Percentiles rank a stretch among this genome's conserved stretches.
phyloP scores from a whole-genome alignment of 2,113 vertebrate species.

The Oncorhynchus gorbuscha region DNA sequence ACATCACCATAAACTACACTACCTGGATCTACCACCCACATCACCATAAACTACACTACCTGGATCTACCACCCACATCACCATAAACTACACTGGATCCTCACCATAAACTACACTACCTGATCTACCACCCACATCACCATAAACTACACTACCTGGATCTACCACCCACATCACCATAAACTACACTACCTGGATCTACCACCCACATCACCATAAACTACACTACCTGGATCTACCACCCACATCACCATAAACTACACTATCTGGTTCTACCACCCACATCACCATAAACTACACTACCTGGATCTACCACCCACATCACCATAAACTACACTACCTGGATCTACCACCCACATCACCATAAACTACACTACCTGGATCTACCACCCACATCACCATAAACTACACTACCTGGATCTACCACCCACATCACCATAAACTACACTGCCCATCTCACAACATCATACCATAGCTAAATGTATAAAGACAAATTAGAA shows the following conservation, averaged over 20 bases:
- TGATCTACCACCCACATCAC: background rate
- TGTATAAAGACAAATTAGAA: constrained; percentile 28
- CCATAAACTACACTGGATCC: no score
- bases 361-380: background rate
- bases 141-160: background rate
- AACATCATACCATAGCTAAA: background rate
- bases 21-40: background rate
- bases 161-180: background rate
- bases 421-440: background rate
- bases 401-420: background rate
- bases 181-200: background rate
- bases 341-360: background rate
- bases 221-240: no score
- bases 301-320: background rate
- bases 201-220: background rate
- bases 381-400: background rate
- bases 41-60: background rate
- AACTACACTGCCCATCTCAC: constrained; percentile 6
- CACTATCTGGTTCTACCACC: background rate
- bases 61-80: background rate
- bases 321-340: background rate
- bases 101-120: no score
- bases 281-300: background rate
- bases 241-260: background rate
- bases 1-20: background rate